Conservation (phyloP, 2,888 invertebrate species). For the Frankliniella fusca region DNA sequence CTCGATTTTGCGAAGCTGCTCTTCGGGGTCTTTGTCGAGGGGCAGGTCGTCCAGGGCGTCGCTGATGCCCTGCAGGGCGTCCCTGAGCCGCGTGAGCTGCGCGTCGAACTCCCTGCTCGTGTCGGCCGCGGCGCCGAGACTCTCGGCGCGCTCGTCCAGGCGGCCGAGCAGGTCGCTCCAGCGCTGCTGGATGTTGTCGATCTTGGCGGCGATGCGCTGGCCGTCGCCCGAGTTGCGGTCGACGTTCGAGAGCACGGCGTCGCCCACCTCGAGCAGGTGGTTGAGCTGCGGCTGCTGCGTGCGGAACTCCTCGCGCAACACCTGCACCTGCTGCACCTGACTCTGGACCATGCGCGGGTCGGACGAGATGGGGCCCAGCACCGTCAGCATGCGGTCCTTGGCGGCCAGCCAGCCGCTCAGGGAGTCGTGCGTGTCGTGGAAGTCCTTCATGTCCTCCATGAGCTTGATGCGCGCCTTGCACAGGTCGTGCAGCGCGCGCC, state of each 20-base stretch:
- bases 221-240: slow-evolving; percentile 56
- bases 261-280: slow-evolving; percentile 76
- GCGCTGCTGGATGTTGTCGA: slow-evolving; percentile 62
- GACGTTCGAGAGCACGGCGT: slow-evolving; percentile 62
- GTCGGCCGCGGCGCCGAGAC: slow-evolving; percentile 85
- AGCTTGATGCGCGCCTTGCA: slow-evolving; percentile 71
- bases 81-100: slow-evolving; percentile 72
- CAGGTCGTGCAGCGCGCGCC: slow-evolving; percentile 80
- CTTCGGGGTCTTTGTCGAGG: slow-evolving; percentile 76
- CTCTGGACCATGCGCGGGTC: slow-evolving; percentile 94
- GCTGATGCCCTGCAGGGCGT: slow-evolving; percentile 81
- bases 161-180: slow-evolving; percentile 58
- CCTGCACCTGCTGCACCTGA: slow-evolving; percentile 92
- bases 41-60: slow-evolving; percentile 82
- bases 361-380: slow-evolving; percentile 91
- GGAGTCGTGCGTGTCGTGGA: slow-evolving; percentile 83
- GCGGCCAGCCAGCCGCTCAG: slow-evolving; percentile 82
- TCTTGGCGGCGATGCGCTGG: slow-evolving; percentile 64
- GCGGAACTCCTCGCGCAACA: slow-evolving; percentile 90
- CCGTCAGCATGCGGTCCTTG: slow-evolving; percentile 93
- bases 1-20: slow-evolving; percentile 81
- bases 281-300: slow-evolving; percentile 86
- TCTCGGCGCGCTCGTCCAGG: slow-evolving; percentile 82
- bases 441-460: slow-evolving; percentile 83
- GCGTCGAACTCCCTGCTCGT: slow-evolving; percentile 91